Evolutionary conservation across 2,113 vertebrate species (phyloP).

Genomic region (Rattus rattus): DNA sequence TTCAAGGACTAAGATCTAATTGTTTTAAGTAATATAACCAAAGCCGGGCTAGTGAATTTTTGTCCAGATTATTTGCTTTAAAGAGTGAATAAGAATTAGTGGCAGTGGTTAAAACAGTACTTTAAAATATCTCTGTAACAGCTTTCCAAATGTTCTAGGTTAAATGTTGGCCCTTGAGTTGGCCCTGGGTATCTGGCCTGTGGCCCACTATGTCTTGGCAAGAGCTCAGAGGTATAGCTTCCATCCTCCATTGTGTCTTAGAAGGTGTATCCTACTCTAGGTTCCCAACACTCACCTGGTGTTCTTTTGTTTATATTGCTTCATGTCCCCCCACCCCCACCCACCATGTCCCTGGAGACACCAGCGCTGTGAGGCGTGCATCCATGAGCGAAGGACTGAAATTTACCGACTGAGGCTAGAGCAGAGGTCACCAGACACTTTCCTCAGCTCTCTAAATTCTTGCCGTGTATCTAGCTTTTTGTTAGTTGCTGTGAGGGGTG

Average conservation of each 20-base stretch:
- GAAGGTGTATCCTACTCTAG: not conserved
- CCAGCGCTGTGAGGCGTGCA: not conserved
- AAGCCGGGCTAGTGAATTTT: slow-evolving; percentile 24
- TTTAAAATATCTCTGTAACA: not conserved
- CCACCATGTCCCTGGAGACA: too few species aligned
- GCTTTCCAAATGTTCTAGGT: slow-evolving; percentile 19
- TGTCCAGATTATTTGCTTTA: not conserved
- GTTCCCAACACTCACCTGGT: not conserved
- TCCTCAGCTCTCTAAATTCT: not conserved
- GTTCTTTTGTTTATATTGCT: not conserved
- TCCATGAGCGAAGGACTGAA: not conserved
- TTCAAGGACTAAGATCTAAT: slow-evolving; percentile 24
- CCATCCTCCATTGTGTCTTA: not conserved
- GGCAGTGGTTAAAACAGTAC: slow-evolving; percentile 8
- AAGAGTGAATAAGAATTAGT: slow-evolving; percentile 31
- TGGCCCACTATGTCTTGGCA: not conserved
- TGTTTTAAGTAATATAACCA: not conserved
- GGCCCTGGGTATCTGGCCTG: not conserved
- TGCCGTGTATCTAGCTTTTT: not conserved
- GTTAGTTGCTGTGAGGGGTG: not conserved
- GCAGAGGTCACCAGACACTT: not conserved
- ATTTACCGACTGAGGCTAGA: slow-evolving; percentile 1
- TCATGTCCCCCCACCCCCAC: not conserved
- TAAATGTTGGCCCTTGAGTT: not conserved
- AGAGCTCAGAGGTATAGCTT: not conserved